These are phyloP conservation scores for Campylomormyrus numenius DNA, from an alignment of 2,113 vertebrate species.

Conservation along the genomic window DNA sequence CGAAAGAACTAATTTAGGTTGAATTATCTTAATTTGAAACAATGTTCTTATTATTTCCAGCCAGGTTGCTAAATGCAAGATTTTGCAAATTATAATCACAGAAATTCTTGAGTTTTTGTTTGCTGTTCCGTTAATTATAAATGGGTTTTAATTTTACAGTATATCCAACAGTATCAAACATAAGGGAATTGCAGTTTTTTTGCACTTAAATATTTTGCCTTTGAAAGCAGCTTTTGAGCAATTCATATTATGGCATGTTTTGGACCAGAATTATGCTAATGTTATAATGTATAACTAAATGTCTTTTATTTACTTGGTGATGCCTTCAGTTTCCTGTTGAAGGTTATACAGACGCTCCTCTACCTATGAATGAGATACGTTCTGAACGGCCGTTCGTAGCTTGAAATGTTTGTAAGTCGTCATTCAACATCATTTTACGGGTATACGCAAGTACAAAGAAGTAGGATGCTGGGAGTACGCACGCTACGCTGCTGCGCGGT, in stretches of 20 bases:
- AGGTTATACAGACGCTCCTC: background rate
- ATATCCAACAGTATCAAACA: background rate
- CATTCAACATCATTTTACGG: too few relatives aligned
- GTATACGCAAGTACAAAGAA: too few relatives aligned
- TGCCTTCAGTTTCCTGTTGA: background rate
- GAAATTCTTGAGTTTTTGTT: background rate
- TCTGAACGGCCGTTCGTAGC: too few relatives aligned
- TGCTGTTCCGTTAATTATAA: background rate
- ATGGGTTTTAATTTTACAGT: background rate
- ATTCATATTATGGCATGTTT: background rate
- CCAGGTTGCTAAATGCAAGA: background rate
- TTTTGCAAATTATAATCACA: background rate
- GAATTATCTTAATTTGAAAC: background rate
- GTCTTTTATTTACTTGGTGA: background rate
- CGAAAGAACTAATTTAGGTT: slow-evolving; percentile 33
- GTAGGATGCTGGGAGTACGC: too few relatives aligned
- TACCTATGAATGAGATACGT: too few relatives aligned
- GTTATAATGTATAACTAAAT: background rate
- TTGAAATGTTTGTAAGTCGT: too few relatives aligned
- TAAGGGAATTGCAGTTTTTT: background rate
- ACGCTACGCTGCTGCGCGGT: too few relatives aligned
- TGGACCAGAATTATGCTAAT: background rate
- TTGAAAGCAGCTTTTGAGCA: background rate
- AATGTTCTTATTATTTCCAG: background rate
- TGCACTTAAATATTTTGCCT: background rate